phyloP scores from a whole-genome alignment of 2,888 invertebrate species.

The Luperina testacea region DNA sequence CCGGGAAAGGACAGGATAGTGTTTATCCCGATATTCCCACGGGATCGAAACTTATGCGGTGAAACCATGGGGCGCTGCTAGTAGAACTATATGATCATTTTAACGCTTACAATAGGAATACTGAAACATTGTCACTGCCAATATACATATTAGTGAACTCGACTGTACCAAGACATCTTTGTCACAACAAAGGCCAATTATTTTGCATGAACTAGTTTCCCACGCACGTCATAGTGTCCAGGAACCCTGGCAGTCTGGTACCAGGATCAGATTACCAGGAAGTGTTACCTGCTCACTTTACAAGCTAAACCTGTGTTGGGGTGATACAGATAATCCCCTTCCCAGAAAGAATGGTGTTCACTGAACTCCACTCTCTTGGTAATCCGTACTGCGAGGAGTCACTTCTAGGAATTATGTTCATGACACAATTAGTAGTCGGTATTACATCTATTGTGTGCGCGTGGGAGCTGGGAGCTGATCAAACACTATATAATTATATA shows the following conservation, averaged over 20 bases:
- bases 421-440: neutral
- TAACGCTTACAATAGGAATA: too few species aligned
- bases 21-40: too few species aligned
- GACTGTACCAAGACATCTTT: too few species aligned
- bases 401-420: constrained; percentile 28
- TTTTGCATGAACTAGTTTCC: constrained; percentile 1
- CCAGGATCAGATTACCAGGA: constrained; percentile 1
- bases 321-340: constrained; percentile 38
- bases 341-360: constrained; percentile 34
- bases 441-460: neutral
- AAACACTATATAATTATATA: too few species aligned
- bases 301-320: constrained; percentile 13
- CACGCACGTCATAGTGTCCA: neutral
- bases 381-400: constrained; percentile 16
- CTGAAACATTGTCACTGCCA: too few species aligned
- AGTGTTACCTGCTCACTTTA: neutral
- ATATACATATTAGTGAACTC: too few species aligned
- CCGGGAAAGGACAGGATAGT: too few species aligned
- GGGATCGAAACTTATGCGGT: too few species aligned
- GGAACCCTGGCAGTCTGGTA: neutral
- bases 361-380: constrained; percentile 3
- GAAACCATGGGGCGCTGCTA: too few species aligned
- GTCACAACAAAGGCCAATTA: neutral
- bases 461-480: neutral
- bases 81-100: too few species aligned